Evolutionary conservation across 2,797 vertebrate genomes (phyloP).

Genomic region (Schizopygopsis pylzovi): DNA sequence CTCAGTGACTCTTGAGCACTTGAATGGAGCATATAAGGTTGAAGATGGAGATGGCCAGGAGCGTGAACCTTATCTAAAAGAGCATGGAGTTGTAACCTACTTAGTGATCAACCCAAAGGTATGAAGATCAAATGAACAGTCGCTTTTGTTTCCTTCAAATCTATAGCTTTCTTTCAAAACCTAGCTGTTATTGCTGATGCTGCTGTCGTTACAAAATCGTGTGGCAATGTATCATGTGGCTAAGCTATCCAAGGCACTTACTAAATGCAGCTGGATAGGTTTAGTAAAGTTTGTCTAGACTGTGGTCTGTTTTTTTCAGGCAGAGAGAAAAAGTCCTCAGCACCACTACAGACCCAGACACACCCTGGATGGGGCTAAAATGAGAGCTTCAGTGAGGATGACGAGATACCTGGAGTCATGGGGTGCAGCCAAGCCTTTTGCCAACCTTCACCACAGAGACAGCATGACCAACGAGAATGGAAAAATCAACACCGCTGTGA

Average conservation of each 20-base stretch:
- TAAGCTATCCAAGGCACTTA: background rate
- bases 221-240: background rate
- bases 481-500: slow-evolving; percentile 94
- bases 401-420: slow-evolving; percentile 97
- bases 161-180: background rate
- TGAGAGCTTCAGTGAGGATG: slow-evolving; percentile 97
- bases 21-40: slow-evolving; percentile 95
- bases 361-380: slow-evolving; percentile 88
- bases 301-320: slow-evolving; percentile 72
- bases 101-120: slow-evolving; percentile 99
- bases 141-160: background rate
- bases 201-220: background rate
- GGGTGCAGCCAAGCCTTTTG: slow-evolving; percentile 97
- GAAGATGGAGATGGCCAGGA: slow-evolving; percentile 92
- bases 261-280: background rate
- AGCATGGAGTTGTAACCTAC: slow-evolving; percentile 91
- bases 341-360: slow-evolving; percentile 87
- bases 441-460: slow-evolving; percentile 94
- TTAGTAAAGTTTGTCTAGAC: background rate
- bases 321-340: slow-evolving; percentile 89
- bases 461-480: slow-evolving; percentile 97
- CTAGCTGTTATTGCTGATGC: background rate
- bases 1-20: slow-evolving; percentile 91
- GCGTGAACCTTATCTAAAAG: slow-evolving; percentile 93
- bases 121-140: slow-evolving; percentile 52